Conservation (phyloP, 2,797 vertebrate species). For the Trematomus bernacchii region DNA sequence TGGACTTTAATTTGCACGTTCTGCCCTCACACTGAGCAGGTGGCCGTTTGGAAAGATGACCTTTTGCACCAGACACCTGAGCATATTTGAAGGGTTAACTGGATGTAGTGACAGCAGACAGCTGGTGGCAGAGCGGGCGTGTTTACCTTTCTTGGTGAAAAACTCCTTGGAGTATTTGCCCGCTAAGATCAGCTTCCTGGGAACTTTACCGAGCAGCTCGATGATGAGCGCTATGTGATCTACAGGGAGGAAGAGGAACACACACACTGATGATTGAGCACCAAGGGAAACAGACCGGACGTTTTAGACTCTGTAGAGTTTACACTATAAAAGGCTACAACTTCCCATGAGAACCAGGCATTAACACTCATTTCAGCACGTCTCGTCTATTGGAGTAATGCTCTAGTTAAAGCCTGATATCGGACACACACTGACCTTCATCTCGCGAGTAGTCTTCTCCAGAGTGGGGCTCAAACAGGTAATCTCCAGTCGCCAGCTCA, state of each 20-base stretch:
- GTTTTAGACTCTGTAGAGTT: not conserved
- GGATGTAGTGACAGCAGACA: conserved; percentile 25
- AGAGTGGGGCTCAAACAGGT: conserved; percentile 97
- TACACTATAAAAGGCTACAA: not conserved
- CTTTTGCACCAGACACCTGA: conserved; percentile 33
- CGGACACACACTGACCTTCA: conserved; percentile 86
- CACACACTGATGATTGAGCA: conserved; percentile 13
- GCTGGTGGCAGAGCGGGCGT: conserved; percentile 2
- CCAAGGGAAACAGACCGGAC: not conserved
- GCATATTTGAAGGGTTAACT: conserved; percentile 22
- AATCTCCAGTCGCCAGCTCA: conserved; percentile 97
- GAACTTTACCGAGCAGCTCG: conserved; percentile 97
- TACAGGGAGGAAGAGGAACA: conserved; percentile 57
- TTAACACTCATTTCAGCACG: not conserved
- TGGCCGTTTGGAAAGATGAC: conserved; percentile 42
- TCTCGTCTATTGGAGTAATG: rapidly evolving
- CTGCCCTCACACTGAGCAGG: conserved; percentile 47
- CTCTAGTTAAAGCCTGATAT: not conserved
- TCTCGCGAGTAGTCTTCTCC: conserved; percentile 98
- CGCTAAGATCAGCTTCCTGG: conserved; percentile 93
- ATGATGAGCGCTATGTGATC: conserved; percentile 99
- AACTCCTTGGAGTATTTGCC: conserved; percentile 99
- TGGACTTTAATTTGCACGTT: conserved; percentile 23
- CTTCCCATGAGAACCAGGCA: not conserved
- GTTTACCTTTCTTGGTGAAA: conserved; percentile 99